Base-by-base conservation (phyloP, 2,113 vertebrate species). In the Acrocephalus kingi region DNA sequence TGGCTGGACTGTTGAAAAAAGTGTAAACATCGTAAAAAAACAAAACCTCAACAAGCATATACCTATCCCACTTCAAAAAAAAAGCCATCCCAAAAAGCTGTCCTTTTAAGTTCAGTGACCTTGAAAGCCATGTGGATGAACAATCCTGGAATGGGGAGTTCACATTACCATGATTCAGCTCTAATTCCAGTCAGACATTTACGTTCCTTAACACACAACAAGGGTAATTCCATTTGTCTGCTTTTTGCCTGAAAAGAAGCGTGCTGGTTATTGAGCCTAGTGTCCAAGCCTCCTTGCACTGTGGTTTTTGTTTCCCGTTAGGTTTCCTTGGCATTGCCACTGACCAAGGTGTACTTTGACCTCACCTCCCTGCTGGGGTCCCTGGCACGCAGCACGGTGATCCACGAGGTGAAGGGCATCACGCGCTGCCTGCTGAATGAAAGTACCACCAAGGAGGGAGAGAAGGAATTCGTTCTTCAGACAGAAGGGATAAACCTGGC, bases 401-500 rank as follows among this genome's bases (percentile, higher is more conserved):
- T 99, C 84, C 98, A 99, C 12, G 98, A 99, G 55, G 99, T 98
- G 74, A 98, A 55, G 86, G 99, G 99, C 48, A 98, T 99, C 97
- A 98, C 98, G 0, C 98, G 99, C 21, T 99, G 99, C 85, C 97
- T 99, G 55, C 97, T 99, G 67, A 98, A 98, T 3, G 99, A 99
- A 75, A 97, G 88, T 2, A 98, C 98, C 24, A 98, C 54, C 9
- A 95, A 81, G 30, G 92, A 69, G 1, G 99, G 99, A 4, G 94
- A 98, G 82, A 99, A 98, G 75, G 98, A 98, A 82, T 93, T 97
- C 0, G 2, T 99, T 24, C 98, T 99, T 48, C 99, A 98, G 84
- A 99, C 99, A 0, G 99, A 99, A 59, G 99, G 99, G 35, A 99
- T 99, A 96, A 99, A 99, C 97, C 98, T 99, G 75, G 96, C 97